Evolutionary conservation across 2,797 vertebrate species (phyloP), one percentile per base, ranked within the genome.

Genomic region (Chelmon rostratus): DNA sequence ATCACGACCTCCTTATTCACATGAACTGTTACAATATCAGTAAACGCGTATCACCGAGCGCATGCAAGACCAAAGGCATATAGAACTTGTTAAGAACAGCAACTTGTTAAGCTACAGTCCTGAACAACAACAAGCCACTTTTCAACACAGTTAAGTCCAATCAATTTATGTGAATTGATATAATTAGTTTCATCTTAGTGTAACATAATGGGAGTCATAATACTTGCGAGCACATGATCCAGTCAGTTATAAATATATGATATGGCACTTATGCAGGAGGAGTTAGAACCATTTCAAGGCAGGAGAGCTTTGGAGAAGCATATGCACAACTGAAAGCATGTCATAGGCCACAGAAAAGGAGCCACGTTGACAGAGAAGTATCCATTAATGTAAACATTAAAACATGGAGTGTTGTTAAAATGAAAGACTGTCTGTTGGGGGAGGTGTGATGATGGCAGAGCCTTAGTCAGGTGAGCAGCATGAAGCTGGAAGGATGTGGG

Each of bases 241-340:
- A 86, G 85, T 90, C 84, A 69, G 69, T 90, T 8, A 92, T 83
- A 93, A 93, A 94, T 90, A 88, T 78, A 82, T 46, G 44, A 82
- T 93, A 95, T 96, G 95, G 95, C 94, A 95, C 94, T 76, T 76
- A 70, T 3, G 68, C 42, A 76, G 68, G 81, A 81, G 0, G 9
- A 53, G 37, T 79, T 47, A 79, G 82, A 73, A 78, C 0, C 37
- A 68, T 77, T 73, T 76, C n/a, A 81, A 78, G 25, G 35, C 19
- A 11, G 53, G 40, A 73, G 23, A 59, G 65, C 52, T 88, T 83
- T 67, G 28, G 40, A 57, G 70, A 74, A 85, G 66, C 76, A 73
- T 63, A 40, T 28, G 56, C 54, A 63, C 15, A 37, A 79, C 44
- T 73, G 38, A 79, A 71, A 87, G 68, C 86, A 88, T 40, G 1